Evolutionary conservation across 2,797 vertebrate genomes (phyloP).

Genomic region (Sarcoramphus papa): DNA sequence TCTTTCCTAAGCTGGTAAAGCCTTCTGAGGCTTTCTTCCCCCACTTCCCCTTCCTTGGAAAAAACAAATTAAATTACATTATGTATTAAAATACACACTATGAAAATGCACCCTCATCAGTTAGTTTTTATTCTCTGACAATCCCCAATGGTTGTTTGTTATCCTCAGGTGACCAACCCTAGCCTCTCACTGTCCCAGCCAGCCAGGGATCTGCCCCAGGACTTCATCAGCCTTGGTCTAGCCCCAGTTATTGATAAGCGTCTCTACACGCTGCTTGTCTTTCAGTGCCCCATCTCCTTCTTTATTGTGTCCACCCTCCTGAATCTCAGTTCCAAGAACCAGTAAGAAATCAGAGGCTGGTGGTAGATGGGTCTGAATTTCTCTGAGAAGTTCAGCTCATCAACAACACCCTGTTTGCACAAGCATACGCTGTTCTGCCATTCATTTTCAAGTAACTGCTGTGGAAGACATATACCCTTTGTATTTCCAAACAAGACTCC

Average conservation of each 20-base stretch:
- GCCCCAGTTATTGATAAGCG: background rate
- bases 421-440: background rate
- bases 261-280: background rate
- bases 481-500: background rate
- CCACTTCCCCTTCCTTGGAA: background rate
- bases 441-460: background rate
- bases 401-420: background rate
- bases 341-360: background rate
- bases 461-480: background rate
- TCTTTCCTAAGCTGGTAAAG: background rate
- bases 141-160: background rate
- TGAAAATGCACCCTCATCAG: background rate
- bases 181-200: background rate
- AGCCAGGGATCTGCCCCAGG: background rate
- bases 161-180: background rate
- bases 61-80: background rate
- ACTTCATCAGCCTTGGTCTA: background rate
- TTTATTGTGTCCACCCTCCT: background rate
- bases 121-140: background rate
- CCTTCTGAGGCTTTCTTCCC: background rate
- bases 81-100: background rate
- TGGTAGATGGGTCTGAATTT: background rate
- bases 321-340: background rate
- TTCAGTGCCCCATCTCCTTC: background rate
- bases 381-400: background rate